Conservation (phyloP, 35 echinoderm and acorn worm species). For the Nesometra sesokonis region DNA sequence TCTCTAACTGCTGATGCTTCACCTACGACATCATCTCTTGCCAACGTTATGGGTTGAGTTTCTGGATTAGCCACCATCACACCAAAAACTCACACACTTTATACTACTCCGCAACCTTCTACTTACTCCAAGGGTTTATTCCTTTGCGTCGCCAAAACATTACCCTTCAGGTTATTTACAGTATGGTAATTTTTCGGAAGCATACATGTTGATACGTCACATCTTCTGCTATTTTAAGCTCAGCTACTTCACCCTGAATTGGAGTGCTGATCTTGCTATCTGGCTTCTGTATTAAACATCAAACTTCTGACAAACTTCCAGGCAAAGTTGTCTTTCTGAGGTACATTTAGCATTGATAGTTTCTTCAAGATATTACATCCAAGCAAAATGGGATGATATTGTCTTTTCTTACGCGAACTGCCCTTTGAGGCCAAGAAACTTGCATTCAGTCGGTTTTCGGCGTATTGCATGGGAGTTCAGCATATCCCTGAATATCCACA, state of each 20-base stretch:
- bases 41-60: too few relatives aligned
- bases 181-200: neutral
- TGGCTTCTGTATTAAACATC: neutral
- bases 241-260: neutral
- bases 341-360: neutral
- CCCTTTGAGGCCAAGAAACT: too few relatives aligned
- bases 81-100: too few relatives aligned
- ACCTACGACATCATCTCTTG: too few relatives aligned
- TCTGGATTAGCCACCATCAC: too few relatives aligned
- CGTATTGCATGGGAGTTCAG: constrained; percentile 7
- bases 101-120: too few relatives aligned
- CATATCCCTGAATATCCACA: constrained; percentile 24
- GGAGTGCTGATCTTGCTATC: neutral
- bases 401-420: too few relatives aligned
- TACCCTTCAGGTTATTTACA: constrained; percentile 18
- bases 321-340: neutral
- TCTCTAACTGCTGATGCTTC: too few relatives aligned
- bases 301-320: neutral
- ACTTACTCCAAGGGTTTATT: neutral
- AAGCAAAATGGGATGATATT: constrained; percentile 9
- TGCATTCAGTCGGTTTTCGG: neutral
- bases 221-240: neutral
- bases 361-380: constrained; percentile 9
- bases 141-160: neutral
- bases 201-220: neutral